phyloP scores from a whole-genome alignment of 2,113 vertebrate species.

The Microcebus lehilahytsara region DNA sequence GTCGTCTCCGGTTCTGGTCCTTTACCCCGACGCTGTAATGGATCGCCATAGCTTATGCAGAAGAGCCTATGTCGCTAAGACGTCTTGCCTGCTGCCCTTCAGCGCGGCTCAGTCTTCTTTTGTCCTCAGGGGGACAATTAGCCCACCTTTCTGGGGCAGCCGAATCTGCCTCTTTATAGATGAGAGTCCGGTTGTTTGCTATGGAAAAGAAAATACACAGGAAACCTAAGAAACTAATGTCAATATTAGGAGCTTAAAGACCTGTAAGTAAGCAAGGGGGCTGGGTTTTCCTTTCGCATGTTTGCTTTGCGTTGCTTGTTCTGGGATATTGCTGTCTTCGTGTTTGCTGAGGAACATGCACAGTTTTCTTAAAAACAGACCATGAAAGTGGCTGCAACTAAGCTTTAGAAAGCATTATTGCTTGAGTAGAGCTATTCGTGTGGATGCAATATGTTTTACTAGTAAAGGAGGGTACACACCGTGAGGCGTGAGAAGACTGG shows the following conservation, averaged over 20 bases:
- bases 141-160: constrained; percentile 1
- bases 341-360: constrained; percentile 24
- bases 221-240: constrained; percentile 26
- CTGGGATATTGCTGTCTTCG: neutral
- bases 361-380: constrained; percentile 12
- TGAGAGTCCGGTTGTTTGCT: neutral
- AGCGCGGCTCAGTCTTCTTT: neutral
- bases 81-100: neutral
- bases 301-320: constrained; percentile 13
- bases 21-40: neutral
- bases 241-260: constrained; percentile 37
- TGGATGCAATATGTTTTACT: neutral
- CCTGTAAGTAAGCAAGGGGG: constrained; percentile 58
- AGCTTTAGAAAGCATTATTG: neutral
- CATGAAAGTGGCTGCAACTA: neutral
- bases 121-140: neutral
- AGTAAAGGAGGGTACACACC: neutral
- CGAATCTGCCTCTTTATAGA: neutral
- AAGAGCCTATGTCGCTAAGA: neutral
- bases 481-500: neutral
- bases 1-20: neutral
- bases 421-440: neutral
- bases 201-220: neutral
- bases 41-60: neutral
- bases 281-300: neutral